Percentiles rank a stretch among this genome's conserved stretches.
These are phyloP conservation scores for Myxocyprinus asiaticus DNA, from an alignment of 2,113 vertebrate species.

Conservation along the genomic window DNA sequence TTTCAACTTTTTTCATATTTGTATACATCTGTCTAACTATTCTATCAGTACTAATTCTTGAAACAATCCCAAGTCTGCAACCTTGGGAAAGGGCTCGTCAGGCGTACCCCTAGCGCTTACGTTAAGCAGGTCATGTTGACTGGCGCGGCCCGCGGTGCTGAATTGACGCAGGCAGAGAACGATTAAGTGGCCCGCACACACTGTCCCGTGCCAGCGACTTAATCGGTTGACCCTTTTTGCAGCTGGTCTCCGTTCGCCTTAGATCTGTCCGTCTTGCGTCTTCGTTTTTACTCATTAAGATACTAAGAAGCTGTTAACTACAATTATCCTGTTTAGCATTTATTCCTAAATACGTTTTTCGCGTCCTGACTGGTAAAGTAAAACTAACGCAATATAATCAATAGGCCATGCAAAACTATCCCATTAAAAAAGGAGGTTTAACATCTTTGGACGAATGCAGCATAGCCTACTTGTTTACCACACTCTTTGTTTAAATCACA, in stretches of 20 bases:
- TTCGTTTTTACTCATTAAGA: no score
- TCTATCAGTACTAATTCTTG: background rate
- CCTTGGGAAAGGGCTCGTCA: background rate
- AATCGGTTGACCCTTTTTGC: slow-evolving; percentile 21
- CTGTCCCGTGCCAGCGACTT: background rate
- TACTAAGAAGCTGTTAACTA: no score
- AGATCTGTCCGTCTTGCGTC: background rate
- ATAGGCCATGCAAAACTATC: no score
- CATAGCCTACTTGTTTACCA: background rate
- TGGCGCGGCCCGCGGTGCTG: slow-evolving; percentile 61
- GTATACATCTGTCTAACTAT: no score
- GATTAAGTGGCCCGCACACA: background rate
- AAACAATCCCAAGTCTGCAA: slow-evolving; percentile 13
- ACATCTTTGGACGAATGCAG: background rate
- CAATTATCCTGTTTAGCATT: no score
- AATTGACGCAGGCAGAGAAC: slow-evolving; percentile 35
- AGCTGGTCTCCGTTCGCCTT: background rate
- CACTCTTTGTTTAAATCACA: slow-evolving; percentile 4
- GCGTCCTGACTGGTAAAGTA: no score
- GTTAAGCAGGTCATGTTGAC: slow-evolving; percentile 47
- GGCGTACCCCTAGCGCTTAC: background rate
- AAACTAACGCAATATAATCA: no score
- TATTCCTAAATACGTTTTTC: no score
- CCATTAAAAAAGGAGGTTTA: background rate
- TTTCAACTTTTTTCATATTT: no score